A percentile compares a stretch with the other conserved stretches of the same genome.
These are phyloP conservation scores for Capreolus pygargus DNA, from an alignment of 2,113 vertebrate species.

Conservation along the genomic window DNA sequence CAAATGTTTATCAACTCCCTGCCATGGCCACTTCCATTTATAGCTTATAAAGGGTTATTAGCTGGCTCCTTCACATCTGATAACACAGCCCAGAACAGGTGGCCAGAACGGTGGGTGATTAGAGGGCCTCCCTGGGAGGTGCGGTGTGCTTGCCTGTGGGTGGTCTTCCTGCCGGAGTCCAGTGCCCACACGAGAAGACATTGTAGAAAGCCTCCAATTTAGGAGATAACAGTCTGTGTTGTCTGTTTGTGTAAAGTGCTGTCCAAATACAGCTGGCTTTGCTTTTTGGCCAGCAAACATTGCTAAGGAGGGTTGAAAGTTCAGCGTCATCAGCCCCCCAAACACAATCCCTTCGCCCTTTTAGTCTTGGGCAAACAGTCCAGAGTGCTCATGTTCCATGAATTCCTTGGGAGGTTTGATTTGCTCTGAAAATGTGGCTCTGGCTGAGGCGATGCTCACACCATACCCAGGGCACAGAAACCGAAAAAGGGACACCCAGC, in stretches of 20 bases:
- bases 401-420: not conserved
- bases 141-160: conserved; percentile 81
- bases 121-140: conserved; percentile 65
- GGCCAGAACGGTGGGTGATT: conserved; percentile 78
- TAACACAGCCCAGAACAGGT: conserved; percentile 81
- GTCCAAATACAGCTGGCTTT: conserved; percentile 71
- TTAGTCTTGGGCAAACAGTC: not conserved
- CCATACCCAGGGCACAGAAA: not conserved
- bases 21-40: conserved; percentile 79
- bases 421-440: not conserved
- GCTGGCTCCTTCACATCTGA: conserved; percentile 81
- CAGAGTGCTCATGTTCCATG: not conserved
- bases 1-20: conserved; percentile 79
- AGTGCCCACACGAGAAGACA: conserved; percentile 82
- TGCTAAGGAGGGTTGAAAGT: conserved; percentile 72
- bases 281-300: conserved; percentile 68
- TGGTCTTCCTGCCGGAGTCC: conserved; percentile 86
- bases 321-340: conserved; percentile 56
- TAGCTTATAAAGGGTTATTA: conserved; percentile 82
- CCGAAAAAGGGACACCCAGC: not conserved
- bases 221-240: conserved; percentile 76
- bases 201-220: conserved; percentile 77
- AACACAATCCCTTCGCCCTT: conserved; percentile 22
- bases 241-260: conserved; percentile 65
- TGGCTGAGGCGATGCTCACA: not conserved